Base-by-base conservation (phyloP, 1,140 invertebrate species). In the Chymomyza costata region DNA sequence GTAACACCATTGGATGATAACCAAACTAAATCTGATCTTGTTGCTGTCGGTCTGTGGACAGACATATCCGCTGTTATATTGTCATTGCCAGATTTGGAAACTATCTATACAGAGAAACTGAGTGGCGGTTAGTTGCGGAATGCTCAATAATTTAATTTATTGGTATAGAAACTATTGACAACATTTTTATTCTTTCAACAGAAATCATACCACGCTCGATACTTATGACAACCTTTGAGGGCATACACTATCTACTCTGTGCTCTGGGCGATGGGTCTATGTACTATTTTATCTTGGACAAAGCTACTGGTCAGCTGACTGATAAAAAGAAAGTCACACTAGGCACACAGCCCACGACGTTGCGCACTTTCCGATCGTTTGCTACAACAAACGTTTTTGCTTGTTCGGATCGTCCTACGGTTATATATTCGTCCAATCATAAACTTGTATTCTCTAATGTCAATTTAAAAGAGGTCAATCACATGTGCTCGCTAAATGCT, bases 401-500 rank as follows among this genome's bases (percentile, higher is more conserved):
- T 7, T 99, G 98, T 84, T 98, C 96, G 0, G 97, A 99, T 86
- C 90, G 97, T 39, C 98, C 98, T 0, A 98, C 97, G 0, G 97
- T 99, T 1, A 99, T 99, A 62, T 99, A 99, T 87, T 98, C 96
- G 6, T 98, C 96, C 6, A 99, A 99, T 88, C 95, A 99, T 83
- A 99, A 99, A 87, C 88, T 99, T 2, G 97, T 99, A 0, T 99
- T 99, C 87, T 99, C 97, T 15, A 99, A 99, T 88, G 98, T 99
- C 1, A 99, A 99, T 87, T 88, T 99, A 7, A 96, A 97, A 85
- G 95, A 99, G 87, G 97, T 99, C 0, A 96, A 95, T 81, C 96
- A 99, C 82, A 99, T 99, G 96, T 99, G 97, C 86, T 96, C 96
- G 0, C 86, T 99, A 1, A 97, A 99, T 87, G 94, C 97, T 0